phyloP scores from a whole-genome alignment of 2,888 invertebrate species.

The Troides aeacus region DNA sequence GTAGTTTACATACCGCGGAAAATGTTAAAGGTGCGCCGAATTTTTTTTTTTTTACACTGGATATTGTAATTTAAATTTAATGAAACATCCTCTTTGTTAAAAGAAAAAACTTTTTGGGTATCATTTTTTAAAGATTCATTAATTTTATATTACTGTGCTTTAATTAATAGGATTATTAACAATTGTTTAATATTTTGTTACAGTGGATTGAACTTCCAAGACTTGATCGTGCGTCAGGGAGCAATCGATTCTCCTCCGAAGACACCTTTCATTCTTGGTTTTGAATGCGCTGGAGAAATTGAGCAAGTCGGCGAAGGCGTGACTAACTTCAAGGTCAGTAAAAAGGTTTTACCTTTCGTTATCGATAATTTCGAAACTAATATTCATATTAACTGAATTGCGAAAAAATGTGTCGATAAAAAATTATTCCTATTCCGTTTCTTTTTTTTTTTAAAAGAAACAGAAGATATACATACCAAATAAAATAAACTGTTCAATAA shows the following conservation, averaged over 20 bases:
- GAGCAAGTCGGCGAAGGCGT: constrained; percentile 89
- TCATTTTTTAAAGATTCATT: too few relatives aligned
- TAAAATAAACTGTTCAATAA: too few relatives aligned
- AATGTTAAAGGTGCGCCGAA: constrained; percentile 2
- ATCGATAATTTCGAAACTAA: too few relatives aligned
- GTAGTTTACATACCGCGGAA: background rate
- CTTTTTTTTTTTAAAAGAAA: too few relatives aligned
- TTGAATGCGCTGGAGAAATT: constrained; percentile 92
- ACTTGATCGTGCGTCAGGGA: constrained; percentile 92
- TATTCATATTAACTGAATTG: too few relatives aligned
- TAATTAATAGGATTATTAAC: background rate
- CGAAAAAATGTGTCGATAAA: too few relatives aligned
- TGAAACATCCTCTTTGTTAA: background rate
- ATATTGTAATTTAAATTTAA: background rate
- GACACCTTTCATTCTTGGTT: constrained; percentile 92
- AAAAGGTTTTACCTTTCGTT: background rate
- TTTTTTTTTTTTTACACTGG: background rate
- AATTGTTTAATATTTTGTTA: constrained; percentile 55
- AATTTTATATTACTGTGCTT: too few relatives aligned
- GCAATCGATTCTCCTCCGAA: constrained; percentile 93
- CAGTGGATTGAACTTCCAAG: constrained; percentile 94
- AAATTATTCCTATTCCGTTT: too few relatives aligned
- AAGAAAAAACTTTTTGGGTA: too few relatives aligned
- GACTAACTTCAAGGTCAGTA: constrained; percentile 84
- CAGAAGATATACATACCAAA: too few relatives aligned